These are phyloP conservation scores for Bothrops jararaca DNA, from an alignment of 2,113 vertebrate genomes.

Conservation along the genomic window DNA sequence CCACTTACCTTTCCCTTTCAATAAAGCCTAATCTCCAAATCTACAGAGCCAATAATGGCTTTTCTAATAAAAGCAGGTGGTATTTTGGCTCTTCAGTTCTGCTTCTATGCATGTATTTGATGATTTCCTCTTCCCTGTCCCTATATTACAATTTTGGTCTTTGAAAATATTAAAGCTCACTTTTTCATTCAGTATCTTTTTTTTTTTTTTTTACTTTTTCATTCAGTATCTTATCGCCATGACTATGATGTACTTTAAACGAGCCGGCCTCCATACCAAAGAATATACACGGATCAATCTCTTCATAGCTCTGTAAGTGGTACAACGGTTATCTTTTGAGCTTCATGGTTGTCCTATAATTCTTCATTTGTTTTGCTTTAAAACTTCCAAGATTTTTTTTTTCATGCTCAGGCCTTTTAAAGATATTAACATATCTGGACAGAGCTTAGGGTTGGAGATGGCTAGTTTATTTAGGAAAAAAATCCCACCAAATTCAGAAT, in stretches of 20 bases:
- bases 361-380: not conserved
- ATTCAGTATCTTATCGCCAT: conserved; percentile 65
- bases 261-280: conserved; percentile 22
- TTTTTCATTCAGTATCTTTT: conserved; percentile 58
- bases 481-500: not conserved
- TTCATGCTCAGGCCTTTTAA: not conserved
- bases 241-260: conserved; percentile 60
- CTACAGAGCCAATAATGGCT: not conserved
- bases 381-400: not conserved
- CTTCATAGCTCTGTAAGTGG: conserved; percentile 59
- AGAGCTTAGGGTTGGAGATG: not conserved
- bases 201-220: no score
- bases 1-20: not conserved
- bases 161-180: not conserved
- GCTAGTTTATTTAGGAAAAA: not conserved
- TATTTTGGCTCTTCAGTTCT: not conserved
- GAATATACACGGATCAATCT: conserved; percentile 60
- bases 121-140: not conserved
- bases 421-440: not conserved
- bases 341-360: not conserved
- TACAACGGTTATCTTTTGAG: not conserved
- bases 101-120: not conserved
- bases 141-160: not conserved
- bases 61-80: not conserved
- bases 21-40: not conserved